A percentile compares a stretch with the other conserved stretches of the same genome.
These are phyloP conservation scores for Chionoecetes opilio DNA, from an alignment of 1,140 invertebrate species.

Conservation along the genomic window DNA sequence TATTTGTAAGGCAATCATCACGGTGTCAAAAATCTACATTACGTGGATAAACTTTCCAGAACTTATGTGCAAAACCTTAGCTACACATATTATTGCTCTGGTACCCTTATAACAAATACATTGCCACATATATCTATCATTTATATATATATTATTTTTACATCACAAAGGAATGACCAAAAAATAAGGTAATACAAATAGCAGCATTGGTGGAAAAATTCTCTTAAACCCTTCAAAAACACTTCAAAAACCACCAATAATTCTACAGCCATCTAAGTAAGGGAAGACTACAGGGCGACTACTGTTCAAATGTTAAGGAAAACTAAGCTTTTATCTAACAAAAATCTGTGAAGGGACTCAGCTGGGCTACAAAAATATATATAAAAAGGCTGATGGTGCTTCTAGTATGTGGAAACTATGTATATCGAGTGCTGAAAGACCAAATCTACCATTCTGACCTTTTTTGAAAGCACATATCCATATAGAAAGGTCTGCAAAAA, in stretches of 20 bases:
- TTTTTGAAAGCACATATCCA: constrained; percentile 79
- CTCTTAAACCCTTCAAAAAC: background rate
- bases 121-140: background rate
- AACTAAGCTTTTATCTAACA: background rate
- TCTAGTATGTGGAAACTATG: constrained; percentile 43
- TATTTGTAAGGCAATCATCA: background rate
- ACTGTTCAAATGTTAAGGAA: background rate
- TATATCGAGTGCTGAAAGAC: constrained; percentile 58
- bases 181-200: too few species aligned
- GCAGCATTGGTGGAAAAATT: background rate
- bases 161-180: too few species aligned
- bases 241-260: background rate
- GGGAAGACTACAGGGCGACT: constrained; percentile 37
- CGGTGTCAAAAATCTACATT: background rate
- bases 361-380: background rate
- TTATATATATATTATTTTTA: too few species aligned
- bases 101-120: background rate
- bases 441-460: constrained; percentile 74
- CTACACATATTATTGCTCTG: background rate
- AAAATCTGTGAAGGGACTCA: too few species aligned
- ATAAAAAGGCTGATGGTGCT: constrained; percentile 42
- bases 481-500: constrained; percentile 80
- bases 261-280: constrained; percentile 52
- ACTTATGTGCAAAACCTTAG: background rate
- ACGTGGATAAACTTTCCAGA: background rate